Evolutionary conservation across 2,113 vertebrate species (phyloP).

Genomic region (Sceloporus undulatus): DNA sequence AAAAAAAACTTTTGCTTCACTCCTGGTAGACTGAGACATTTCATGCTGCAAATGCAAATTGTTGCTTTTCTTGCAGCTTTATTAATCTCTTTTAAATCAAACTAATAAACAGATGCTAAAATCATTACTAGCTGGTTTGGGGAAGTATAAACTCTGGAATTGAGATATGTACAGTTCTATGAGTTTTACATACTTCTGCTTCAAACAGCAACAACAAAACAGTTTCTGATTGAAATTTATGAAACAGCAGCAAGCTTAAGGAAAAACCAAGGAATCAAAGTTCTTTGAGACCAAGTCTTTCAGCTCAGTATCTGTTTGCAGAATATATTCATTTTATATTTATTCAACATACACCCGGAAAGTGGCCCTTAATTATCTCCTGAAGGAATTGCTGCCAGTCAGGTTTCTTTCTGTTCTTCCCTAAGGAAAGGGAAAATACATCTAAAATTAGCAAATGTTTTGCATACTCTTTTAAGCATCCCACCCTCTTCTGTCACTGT

Average conservation of each 20-base stretch:
- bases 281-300: neutral
- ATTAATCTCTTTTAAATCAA: neutral
- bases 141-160: neutral
- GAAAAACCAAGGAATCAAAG: neutral
- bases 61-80: neutral
- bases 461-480: neutral
- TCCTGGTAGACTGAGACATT: conserved; percentile 13
- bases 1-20: neutral
- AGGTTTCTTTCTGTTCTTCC: neutral
- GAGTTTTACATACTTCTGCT: neutral
- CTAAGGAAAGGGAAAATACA: conserved; percentile 14
- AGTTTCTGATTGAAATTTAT: neutral
- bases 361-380: conserved; percentile 6
- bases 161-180: neutral
- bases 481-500: neutral
- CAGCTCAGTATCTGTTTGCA: neutral
- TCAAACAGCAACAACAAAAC: neutral
- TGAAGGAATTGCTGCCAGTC: conserved; percentile 5
- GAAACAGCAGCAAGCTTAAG: neutral
- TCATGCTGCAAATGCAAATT: neutral
- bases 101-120: neutral
- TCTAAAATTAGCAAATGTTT: conserved; percentile 29
- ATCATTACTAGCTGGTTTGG: neutral
- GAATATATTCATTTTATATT: conserved; percentile 10
- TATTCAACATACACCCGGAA: conserved; percentile 5